Evolutionary conservation across 30 jellyfish, hydroid and myxozoan genomes (phyloP).

Genomic region (Aurelia sp.): DNA sequence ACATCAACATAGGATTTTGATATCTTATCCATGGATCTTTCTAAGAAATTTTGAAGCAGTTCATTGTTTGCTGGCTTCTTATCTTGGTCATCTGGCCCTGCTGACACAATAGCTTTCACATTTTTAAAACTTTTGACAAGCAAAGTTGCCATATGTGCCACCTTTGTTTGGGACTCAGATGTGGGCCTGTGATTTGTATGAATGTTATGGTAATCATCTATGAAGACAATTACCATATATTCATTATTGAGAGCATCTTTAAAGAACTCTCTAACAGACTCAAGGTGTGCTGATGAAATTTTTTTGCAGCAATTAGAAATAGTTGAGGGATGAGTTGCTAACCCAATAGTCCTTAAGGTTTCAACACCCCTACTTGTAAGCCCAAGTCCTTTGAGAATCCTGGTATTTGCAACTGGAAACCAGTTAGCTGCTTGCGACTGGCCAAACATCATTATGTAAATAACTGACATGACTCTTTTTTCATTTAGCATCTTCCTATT

Average conservation of each 20-base stretch:
- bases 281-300: constrained; percentile 20
- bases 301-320: not conserved
- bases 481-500: constrained; percentile 17
- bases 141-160: constrained; percentile 36
- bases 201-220: constrained; percentile 40
- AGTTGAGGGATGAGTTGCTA: constrained; percentile 31
- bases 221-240: constrained; percentile 8
- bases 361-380: constrained; percentile 5
- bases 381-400: constrained; percentile 31
- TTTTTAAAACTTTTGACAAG: constrained; percentile 23
- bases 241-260: constrained; percentile 12
- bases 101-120: constrained; percentile 2
- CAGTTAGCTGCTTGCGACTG: constrained; percentile 49
- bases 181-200: constrained; percentile 48
- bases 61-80: constrained; percentile 2
- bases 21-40: not conserved
- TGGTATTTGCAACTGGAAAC: constrained; percentile 29
- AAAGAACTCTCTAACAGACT: not conserved
- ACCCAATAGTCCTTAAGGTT: constrained; percentile 7
- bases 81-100: not conserved
- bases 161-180: constrained; percentile 33
- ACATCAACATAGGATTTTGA: constrained; percentile 3
- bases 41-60: not conserved
- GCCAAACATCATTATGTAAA: constrained; percentile 26
- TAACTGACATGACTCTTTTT: constrained; percentile 10